Evolutionary conservation across 2,888 invertebrate genomes (phyloP).

Genomic region (Cyrtodaria siliqua): DNA sequence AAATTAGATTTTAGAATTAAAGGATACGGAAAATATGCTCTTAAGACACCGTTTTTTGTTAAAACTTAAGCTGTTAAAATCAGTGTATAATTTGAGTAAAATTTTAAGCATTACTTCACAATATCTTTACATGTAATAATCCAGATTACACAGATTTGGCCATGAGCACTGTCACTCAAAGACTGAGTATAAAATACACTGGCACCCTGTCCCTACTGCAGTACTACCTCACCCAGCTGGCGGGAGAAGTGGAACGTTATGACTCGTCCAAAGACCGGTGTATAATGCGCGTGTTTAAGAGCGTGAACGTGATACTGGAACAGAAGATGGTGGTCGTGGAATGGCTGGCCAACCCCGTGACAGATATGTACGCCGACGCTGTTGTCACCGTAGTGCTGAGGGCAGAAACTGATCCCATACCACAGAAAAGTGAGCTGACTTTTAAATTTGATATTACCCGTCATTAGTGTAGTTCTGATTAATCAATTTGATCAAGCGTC

Average conservation of each 20-base stretch:
- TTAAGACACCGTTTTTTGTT: no score
- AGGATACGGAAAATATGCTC: no score
- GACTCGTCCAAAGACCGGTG: slow-evolving; percentile 64
- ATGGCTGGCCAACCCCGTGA: slow-evolving; percentile 97
- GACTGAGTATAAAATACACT: slow-evolving; percentile 95
- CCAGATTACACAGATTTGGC: slow-evolving; percentile 98
- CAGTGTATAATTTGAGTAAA: no score
- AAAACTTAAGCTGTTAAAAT: no score
- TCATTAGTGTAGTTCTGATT: no score
- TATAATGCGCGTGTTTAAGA: slow-evolving; percentile 92
- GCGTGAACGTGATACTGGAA: slow-evolving; percentile 93
- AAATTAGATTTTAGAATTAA: no score
- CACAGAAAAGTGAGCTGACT: slow-evolving; percentile 73
- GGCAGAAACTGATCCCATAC: slow-evolving; percentile 80
- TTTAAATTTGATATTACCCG: neutral
- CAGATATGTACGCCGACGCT: slow-evolving; percentile 99
- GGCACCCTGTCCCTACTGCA: slow-evolving; percentile 89
- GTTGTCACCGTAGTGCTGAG: slow-evolving; percentile 94
- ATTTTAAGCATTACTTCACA: no score
- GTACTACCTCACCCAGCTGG: slow-evolving; percentile 86
- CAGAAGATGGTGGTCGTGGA: slow-evolving; percentile 94
- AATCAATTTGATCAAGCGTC: no score
- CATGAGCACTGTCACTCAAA: slow-evolving; percentile 96
- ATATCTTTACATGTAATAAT: no score
- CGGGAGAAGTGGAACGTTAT: slow-evolving; percentile 83